phyloP scores from a whole-genome alignment of 2,888 invertebrate genomes.

The Chloromyia formosa region DNA sequence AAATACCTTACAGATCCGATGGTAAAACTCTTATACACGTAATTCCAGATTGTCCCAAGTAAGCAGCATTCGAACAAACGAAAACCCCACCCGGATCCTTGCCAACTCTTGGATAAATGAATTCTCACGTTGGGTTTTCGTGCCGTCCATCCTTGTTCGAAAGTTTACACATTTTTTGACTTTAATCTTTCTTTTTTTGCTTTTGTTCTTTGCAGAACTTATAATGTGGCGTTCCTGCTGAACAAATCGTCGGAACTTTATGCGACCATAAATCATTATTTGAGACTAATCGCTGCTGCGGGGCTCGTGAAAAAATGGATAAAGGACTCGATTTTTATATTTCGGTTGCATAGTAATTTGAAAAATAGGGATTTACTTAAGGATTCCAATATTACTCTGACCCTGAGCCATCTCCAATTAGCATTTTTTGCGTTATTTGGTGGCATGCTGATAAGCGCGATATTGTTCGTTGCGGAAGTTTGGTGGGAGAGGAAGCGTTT shows the following conservation, averaged over 20 bases:
- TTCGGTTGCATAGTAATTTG: constrained; percentile 44
- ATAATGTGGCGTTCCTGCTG: constrained; percentile 50
- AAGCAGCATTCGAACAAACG: constrained; percentile 11
- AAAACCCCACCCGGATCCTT: not conserved
- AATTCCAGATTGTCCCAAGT: constrained; percentile 51
- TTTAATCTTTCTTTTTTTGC: constrained; percentile 4
- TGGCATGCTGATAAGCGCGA: constrained; percentile 26
- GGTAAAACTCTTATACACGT: constrained; percentile 48
- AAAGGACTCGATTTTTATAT: constrained; percentile 45
- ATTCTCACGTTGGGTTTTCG: not conserved
- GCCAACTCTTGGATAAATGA: not conserved
- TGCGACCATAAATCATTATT: constrained; percentile 48
- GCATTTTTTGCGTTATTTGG: constrained; percentile 46
- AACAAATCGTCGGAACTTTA: constrained; percentile 51
- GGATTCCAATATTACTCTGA: constrained; percentile 43
- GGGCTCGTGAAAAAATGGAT: constrained; percentile 51
- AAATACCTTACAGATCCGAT: constrained; percentile 44
- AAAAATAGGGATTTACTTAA: constrained; percentile 41
- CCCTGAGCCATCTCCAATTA: constrained; percentile 48
- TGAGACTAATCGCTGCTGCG: constrained; percentile 45
- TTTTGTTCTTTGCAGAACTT: constrained; percentile 43
- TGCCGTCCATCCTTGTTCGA: not conserved
- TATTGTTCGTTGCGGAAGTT: constrained; percentile 24
- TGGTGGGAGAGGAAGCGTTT: constrained; percentile 17
- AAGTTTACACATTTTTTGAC: constrained; percentile 7